Evolutionary conservation across 2,113 vertebrate genomes (phyloP).

Genomic region (Cacatua alba): DNA sequence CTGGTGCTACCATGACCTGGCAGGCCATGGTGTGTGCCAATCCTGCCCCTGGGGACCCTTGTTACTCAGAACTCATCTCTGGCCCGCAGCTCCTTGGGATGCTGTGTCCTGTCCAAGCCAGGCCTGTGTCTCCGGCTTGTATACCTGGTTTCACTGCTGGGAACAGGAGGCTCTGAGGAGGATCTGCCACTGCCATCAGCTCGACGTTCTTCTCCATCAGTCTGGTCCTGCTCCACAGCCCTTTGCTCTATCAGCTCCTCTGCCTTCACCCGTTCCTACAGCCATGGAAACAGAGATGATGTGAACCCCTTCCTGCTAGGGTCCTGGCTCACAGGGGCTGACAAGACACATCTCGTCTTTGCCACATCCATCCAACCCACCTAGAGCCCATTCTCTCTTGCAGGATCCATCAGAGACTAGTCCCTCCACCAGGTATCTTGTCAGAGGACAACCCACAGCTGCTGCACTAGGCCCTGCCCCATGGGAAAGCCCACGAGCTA

Average conservation of each 20-base stretch:
- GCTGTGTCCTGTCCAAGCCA: not conserved
- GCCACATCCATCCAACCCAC: not conserved
- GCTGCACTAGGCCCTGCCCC: not conserved
- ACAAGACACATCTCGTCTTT: not conserved
- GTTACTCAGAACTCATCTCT: conserved; percentile 76
- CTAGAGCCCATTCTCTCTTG: not conserved
- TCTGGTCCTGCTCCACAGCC: not conserved
- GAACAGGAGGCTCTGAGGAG: conserved; percentile 32
- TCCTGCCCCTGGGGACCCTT: rapidly evolving
- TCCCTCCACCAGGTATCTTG: not conserved
- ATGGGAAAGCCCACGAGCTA: not conserved
- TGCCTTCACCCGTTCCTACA: conserved; percentile 73
- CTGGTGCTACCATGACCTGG: not conserved
- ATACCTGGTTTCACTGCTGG: not conserved
- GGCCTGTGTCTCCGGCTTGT: not conserved
- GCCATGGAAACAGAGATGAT: not conserved
- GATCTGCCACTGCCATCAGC: not conserved
- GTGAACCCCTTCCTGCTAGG: not conserved
- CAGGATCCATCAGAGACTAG: not conserved
- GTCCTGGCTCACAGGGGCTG: rapidly evolving
- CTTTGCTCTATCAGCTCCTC: conserved; percentile 62
- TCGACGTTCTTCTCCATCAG: not conserved
- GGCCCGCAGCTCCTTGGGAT: not conserved
- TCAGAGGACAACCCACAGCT: not conserved
- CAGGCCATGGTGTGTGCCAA: not conserved